Evolutionary conservation across 2,888 invertebrate genomes (phyloP), one percentile per base, ranked within the genome.

Genomic region (Steinernema hermaphroditum): DNA sequence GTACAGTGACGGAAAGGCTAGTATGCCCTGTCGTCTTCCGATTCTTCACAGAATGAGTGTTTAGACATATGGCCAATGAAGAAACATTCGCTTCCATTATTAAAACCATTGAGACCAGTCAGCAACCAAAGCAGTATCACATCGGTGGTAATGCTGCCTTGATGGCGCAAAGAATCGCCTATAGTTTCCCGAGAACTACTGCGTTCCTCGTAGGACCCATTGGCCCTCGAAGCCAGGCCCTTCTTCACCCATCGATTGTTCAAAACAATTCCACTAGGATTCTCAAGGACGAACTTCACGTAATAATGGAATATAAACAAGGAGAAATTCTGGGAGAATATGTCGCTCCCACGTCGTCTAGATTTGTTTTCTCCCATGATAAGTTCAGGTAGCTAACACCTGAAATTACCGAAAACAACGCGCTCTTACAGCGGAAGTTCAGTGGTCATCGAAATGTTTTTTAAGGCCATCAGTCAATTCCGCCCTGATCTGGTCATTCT

Each of bases 71-170:
- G 78, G 77, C 77, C 2, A 78, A 82, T 22, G 83, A 83, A 71
- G 78, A 80, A 9, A 75, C 78, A 0, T 85, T 85, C 73, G 78
- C 62, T 12, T 62, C 62, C 2, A 32, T 62, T 16, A 62, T 62
- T 16, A 62, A 62, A 32, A 27, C 69, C 12, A 69, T 41, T 24
- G 69, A 44, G 41, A 43, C n/a, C 16, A 44, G 69, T 69, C 44
- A 54, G 6, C 62, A 62, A 24, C 62, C 22, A 22, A 62, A 62
- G 19, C 84, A 88, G 87, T 86, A 86, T 76, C 86, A 84, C 76
- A 86, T 89, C 73, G 89, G 89, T 69, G 89, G 89, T 14, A 89
- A 89, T 83, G 89, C 88, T 9, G 89, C 88, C 6, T 77, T 89
- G 41, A 88, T 89, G 87, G 88, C 88, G 0, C 86, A 85, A 41